Evolutionary conservation across 2,888 invertebrate genomes (phyloP), one percentile per base, ranked within the genome.

Genomic region (Troides helena): DNA sequence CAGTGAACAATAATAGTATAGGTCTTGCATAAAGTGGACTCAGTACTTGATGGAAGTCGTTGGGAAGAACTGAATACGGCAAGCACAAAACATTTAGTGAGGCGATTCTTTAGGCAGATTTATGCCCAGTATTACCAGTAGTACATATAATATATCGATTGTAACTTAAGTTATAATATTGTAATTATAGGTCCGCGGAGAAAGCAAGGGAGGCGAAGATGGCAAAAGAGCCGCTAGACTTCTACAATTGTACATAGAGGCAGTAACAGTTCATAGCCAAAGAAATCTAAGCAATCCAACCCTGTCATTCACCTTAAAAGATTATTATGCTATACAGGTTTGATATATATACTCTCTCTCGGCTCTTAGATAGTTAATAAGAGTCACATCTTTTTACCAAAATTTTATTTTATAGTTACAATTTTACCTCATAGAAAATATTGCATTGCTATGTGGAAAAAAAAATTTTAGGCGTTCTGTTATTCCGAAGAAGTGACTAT

Each of bases 181-280:
- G 10, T 53, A 67, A 66, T 72, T 77, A 65, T 73, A 95, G 95
- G 94, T 94, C 53, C 90, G 94, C 73, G 94, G 95, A 58, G 93
- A 93, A 77, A 94, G 93, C 72, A 93, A 93, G 82, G 93, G 90
- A 36, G 90, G 93, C 6, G 93, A 92, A 77, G 94, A 94, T 66
- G 93, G 92, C 64, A 93, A 90, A 78, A 94, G 95, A 77, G 92
- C 92, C 18, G 94, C 94, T 6, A 93, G 94, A 65, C 88, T 95
- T n/a, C 93, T 95, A 79, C 93, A 95, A 69, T 89, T 97, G 30
- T 98, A 97, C 80, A 93, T 99, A 75, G 95, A 97, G 85, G 97
- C 95, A 1, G 94, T 97, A 69, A 95, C 96, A 12, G 90, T 98
- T 69, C 93, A 94, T 72, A 97, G 96, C 80, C 95, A 95, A 67